phyloP scores from a whole-genome alignment of 2,888 invertebrate species.

The Drosophila robusta region DNA sequence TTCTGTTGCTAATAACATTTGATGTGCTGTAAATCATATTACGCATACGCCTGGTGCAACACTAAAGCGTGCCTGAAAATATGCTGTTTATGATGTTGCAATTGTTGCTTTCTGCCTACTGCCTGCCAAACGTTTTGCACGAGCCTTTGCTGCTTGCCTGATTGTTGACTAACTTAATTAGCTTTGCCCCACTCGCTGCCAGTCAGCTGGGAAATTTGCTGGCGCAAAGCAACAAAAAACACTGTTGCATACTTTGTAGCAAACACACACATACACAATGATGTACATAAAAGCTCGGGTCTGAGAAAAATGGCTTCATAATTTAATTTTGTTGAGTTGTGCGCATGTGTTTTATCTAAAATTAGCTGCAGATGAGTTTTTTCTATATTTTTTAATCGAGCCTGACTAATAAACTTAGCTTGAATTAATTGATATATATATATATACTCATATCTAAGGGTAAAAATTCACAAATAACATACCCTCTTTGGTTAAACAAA shows the following conservation, averaged over 20 bases:
- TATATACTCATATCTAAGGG: too few species aligned
- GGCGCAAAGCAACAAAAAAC: slow-evolving; percentile 32
- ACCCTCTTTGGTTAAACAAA: not conserved
- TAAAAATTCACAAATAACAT: not conserved
- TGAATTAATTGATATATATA: not conserved
- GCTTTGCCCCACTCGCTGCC: slow-evolving; percentile 32
- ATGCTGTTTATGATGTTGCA: slow-evolving; percentile 33
- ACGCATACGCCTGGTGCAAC: slow-evolving; percentile 60
- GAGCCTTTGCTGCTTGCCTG: slow-evolving; percentile 40
- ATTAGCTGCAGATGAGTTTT: not conserved
- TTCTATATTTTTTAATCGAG: not conserved
- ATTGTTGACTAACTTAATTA: slow-evolving; percentile 75
- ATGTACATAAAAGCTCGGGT: not conserved
- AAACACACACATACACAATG: slow-evolving; percentile 2
- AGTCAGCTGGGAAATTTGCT: slow-evolving; percentile 39
- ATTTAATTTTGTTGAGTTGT: slow-evolving; percentile 31
- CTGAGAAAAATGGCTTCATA: slow-evolving; percentile 19
- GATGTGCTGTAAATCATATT: slow-evolving; percentile 73
- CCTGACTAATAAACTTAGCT: slow-evolving; percentile 5
- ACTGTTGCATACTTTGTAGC: slow-evolving; percentile 64
- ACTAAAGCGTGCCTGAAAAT: slow-evolving; percentile 47
- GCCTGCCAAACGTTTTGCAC: slow-evolving; percentile 20
- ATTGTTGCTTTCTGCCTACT: slow-evolving; percentile 10
- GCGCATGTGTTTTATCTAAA: slow-evolving; percentile 7
- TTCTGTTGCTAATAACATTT: slow-evolving; percentile 63